Evolutionary conservation across 2,113 vertebrate species (phyloP), one percentile per base, ranked within the genome.

Genomic region (Hippoglossus stenolepis): DNA sequence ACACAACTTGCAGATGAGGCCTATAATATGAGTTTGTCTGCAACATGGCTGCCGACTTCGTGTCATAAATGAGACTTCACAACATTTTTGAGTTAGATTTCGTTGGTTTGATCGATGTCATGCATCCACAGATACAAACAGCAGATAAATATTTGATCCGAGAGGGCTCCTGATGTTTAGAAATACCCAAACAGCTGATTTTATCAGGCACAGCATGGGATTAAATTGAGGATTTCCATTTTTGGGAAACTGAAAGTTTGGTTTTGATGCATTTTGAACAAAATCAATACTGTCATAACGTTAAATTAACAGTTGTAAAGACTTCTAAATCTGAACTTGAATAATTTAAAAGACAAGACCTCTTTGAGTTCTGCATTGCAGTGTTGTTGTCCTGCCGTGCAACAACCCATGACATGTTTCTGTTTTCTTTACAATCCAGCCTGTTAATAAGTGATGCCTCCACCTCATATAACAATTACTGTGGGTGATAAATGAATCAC

Each of bases 371-470:
- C 31, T 68, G 28, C 9, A 40, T n/a, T 62, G 5, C 1, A 14
- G 20, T 24, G 45, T 23, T 49, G 4, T 18, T 69, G 2, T 4
- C 2, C 47, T 69, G 2, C 0, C n/a, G 0, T 67, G 20, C 2
- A 47, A 63, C 26, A 71, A 65, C 26, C 4, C 51, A 35, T 21
- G 53, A 23, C 31, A 53, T 2, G 1, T 69, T 56, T 56, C 47
- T 58, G 11, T 0, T 75, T 28, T 35, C 2, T 23, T 23, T 12
- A 20, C 20, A 10, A 28, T 54, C 65, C 15, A 12, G 47, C 28
- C 66, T 77, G 66, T 82, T 84, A 82, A 71, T 77, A 73, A 77
- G 51, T 76, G 58, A 75, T 59, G 40, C 47, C 62, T 51, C 0
- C 47, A 43, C 11, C 20, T 69, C 31, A 47, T 70, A 71, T 40